phyloP scores from a whole-genome alignment of 64 coral and sea anemone species.

The Montipora efflorescens region DNA sequence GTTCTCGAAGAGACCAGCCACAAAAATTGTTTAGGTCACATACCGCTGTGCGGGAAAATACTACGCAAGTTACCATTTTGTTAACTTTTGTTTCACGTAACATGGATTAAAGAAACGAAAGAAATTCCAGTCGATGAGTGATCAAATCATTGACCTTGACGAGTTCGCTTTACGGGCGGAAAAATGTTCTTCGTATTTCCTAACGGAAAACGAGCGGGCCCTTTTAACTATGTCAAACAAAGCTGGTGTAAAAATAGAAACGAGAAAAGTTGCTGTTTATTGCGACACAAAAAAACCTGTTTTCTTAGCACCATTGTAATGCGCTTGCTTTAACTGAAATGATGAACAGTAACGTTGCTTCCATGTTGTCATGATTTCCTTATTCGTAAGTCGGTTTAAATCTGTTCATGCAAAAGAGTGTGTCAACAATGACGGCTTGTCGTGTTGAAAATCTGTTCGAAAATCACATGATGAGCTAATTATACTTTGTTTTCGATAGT shows the following conservation, averaged over 20 bases:
- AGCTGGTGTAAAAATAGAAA: background rate
- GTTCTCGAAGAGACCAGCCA: too few species aligned
- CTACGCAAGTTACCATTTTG: too few species aligned
- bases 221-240: background rate
- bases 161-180: background rate
- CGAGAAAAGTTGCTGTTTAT: background rate
- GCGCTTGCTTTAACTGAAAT: too few species aligned
- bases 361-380: background rate
- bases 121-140: background rate
- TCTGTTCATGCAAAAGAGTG: background rate
- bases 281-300: background rate
- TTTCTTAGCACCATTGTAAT: background rate
- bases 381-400: background rate
- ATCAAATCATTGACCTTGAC: background rate
- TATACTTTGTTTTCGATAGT: background rate
- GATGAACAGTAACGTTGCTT: too few species aligned
- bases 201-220: constrained; percentile 1
- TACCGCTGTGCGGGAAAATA: too few species aligned
- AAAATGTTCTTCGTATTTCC: background rate
- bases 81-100: too few species aligned
- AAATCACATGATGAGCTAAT: background rate
- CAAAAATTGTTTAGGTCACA: too few species aligned
- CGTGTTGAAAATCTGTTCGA: constrained; percentile 10
- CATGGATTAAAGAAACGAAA: too few species aligned
- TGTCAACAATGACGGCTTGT: background rate